Conservation (phyloP, 2,797 vertebrate species). For the Acestrorhynchus altus region DNA sequence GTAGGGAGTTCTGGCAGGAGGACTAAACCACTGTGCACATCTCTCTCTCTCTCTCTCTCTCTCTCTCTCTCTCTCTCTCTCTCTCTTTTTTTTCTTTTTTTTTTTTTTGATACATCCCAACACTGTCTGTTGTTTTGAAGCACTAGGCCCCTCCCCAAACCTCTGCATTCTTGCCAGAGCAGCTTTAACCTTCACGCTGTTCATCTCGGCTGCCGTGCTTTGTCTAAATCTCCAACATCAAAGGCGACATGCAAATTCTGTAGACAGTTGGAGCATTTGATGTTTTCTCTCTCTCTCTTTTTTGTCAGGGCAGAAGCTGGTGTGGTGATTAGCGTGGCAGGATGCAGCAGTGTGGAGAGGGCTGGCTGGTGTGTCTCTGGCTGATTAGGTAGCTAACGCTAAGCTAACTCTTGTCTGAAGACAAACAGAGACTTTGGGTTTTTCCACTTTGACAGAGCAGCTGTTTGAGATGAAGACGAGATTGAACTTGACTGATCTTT, state of each 20-base stretch:
- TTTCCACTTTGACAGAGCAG: slow-evolving; percentile 66
- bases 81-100: too few species aligned
- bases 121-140: slow-evolving; percentile 49
- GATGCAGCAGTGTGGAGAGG: slow-evolving; percentile 62
- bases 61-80: slow-evolving; percentile 47
- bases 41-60: background rate
- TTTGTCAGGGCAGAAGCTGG: slow-evolving; percentile 65
- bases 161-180: slow-evolving; percentile 57
- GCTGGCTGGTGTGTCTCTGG: slow-evolving; percentile 73
- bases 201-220: slow-evolving; percentile 65
- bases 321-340: slow-evolving; percentile 73
- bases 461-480: slow-evolving; percentile 78
- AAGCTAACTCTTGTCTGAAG: slow-evolving; percentile 67
- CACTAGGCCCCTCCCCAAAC: slow-evolving; percentile 47
- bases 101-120: slow-evolving; percentile 56
- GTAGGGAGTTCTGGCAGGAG: background rate
- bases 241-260: slow-evolving; percentile 78
- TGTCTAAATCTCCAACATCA: slow-evolving; percentile 78
- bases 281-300: slow-evolving; percentile 63
- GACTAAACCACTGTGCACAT: background rate
- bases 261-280: slow-evolving; percentile 73
- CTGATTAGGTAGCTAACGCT: slow-evolving; percentile 72
- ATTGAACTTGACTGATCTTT: slow-evolving; percentile 72
- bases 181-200: slow-evolving; percentile 70
- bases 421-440: slow-evolving; percentile 54